A percentile compares a stretch with the other conserved stretches of the same genome.
Evolutionary conservation across 2,113 vertebrate genomes (phyloP).

Genomic region (Podiceps cristatus): DNA sequence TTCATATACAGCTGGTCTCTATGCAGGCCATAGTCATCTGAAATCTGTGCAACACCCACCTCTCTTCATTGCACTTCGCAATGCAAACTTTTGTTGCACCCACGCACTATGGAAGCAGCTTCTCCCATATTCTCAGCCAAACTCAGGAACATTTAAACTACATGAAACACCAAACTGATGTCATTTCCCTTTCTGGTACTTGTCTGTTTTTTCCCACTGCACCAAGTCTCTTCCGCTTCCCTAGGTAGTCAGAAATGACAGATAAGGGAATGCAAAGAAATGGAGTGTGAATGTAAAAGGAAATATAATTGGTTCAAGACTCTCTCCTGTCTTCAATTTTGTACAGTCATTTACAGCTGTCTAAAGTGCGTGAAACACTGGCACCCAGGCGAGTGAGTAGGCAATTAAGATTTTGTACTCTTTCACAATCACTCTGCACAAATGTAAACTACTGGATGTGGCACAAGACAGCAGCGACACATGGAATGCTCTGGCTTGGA

Average conservation of each 20-base stretch:
- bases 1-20: background rate
- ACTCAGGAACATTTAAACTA: background rate
- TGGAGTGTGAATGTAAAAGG: background rate
- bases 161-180: background rate
- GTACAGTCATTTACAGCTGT: conserved; percentile 50
- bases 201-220: background rate
- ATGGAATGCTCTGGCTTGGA: background rate
- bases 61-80: background rate
- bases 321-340: conserved; percentile 39
- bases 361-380: conserved; percentile 24
- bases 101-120: background rate
- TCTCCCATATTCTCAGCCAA: background rate
- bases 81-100: background rate
- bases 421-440: background rate
- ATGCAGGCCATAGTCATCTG: background rate
- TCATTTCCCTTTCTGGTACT: conserved; percentile 6
- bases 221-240: background rate
- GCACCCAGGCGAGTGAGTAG: conserved; percentile 40
- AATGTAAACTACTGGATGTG: background rate
- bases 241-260: conserved; percentile 2
- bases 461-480: background rate
- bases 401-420: conserved; percentile 36
- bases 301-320: conserved; percentile 57
- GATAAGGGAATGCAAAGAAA: conserved; percentile 20
- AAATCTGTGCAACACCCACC: background rate